Evolutionary conservation across 1,140 invertebrate genomes (phyloP).

Genomic region (Parasteatoda tepidariorum): DNA sequence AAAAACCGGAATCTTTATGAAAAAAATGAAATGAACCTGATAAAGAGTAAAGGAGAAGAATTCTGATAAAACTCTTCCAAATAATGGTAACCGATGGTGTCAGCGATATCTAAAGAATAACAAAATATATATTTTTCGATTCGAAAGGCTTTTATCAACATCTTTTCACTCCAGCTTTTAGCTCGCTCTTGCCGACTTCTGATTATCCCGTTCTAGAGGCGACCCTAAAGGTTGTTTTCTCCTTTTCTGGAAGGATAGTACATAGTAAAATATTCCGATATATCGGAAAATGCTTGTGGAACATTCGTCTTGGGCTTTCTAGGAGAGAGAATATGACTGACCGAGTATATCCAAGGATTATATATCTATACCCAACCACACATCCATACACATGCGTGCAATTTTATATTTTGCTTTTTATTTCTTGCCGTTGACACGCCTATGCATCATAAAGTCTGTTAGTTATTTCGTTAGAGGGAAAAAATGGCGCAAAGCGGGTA

Average conservation of each 20-base stretch:
- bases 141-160: slow-evolving; percentile 35
- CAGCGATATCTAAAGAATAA: slow-evolving; percentile 38
- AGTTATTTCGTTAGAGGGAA: slow-evolving; percentile 44
- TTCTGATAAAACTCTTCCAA: slow-evolving; percentile 4
- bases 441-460: slow-evolving; percentile 23
- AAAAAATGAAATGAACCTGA: slow-evolving; percentile 16
- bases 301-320: slow-evolving; percentile 30
- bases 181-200: slow-evolving; percentile 28
- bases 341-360: slow-evolving; percentile 1
- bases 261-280: slow-evolving; percentile 48
- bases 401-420: slow-evolving; percentile 41
- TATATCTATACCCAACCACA: slow-evolving; percentile 1
- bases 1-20: too few species aligned
- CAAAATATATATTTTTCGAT: slow-evolving; percentile 57
- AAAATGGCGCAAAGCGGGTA: slow-evolving; percentile 5
- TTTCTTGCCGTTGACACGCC: slow-evolving; percentile 21
- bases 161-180: slow-evolving; percentile 40
- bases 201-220: slow-evolving; percentile 50
- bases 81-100: slow-evolving; percentile 52
- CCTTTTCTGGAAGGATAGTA: neutral
- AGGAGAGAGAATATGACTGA: slow-evolving; percentile 6
- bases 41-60: neutral
- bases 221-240: slow-evolving; percentile 53
- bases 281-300: slow-evolving; percentile 55
- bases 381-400: neutral